Conservation (phyloP, 2,113 vertebrate species). For the Lepisosteus oculatus region DNA sequence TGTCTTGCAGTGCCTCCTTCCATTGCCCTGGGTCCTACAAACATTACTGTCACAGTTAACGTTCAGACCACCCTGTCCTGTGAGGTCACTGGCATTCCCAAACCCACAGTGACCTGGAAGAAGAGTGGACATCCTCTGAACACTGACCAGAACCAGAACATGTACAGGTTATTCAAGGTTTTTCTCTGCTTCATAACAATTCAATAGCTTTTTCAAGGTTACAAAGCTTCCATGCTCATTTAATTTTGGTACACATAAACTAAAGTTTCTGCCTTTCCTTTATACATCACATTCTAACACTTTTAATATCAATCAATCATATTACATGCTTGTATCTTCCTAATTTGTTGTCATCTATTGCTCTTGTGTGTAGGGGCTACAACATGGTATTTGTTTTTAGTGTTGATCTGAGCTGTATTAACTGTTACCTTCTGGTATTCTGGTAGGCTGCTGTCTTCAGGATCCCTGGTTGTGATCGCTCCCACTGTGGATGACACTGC, state of each 20-base stretch:
- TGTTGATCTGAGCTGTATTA: neutral
- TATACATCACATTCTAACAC: too few species aligned
- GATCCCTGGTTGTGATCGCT: constrained; percentile 88
- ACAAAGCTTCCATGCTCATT: too few species aligned
- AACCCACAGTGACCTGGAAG: constrained; percentile 79
- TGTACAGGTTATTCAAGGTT: constrained; percentile 80
- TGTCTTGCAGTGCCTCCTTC: constrained; percentile 75
- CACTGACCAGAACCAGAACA: constrained; percentile 90
- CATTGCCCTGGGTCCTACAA: constrained; percentile 67
- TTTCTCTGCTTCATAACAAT: constrained; percentile 28
- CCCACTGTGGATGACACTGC: constrained; percentile 89
- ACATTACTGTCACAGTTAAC: constrained; percentile 86
- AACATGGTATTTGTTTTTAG: too few species aligned
- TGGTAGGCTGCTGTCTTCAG: constrained; percentile 84
- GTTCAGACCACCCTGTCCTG: constrained; percentile 87
- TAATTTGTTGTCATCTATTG: neutral
- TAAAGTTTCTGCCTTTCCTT: too few species aligned
- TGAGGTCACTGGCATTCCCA: constrained; percentile 87
- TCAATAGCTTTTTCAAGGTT: too few species aligned
- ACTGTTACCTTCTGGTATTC: neutral
- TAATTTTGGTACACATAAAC: too few species aligned
- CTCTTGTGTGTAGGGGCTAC: neutral
- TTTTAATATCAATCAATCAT: too few species aligned
- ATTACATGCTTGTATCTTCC: too few species aligned
- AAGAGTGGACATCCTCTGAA: constrained; percentile 77